phyloP scores from a whole-genome alignment of 2,797 vertebrate species.

The Gymnopithys bicolor region DNA sequence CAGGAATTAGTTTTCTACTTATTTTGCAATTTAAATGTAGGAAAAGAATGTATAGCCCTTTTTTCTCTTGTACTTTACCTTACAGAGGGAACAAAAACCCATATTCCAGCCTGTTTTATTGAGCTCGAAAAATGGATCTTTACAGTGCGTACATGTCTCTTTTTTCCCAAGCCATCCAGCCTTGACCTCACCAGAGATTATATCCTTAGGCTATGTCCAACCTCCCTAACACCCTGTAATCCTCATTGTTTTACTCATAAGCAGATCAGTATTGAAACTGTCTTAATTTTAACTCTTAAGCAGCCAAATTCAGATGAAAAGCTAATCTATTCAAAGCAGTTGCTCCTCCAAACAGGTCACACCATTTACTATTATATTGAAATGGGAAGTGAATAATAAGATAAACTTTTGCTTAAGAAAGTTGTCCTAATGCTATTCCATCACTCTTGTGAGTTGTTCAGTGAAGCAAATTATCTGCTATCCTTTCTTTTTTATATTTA shows the following conservation, averaged over 20 bases:
- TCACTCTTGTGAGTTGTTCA: neutral
- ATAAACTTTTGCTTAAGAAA: neutral
- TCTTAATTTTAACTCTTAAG: constrained; percentile 18
- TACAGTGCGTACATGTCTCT: neutral
- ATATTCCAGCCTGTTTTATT: neutral
- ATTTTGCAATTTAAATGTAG: neutral
- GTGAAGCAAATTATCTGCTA: neutral
- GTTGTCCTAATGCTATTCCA: neutral
- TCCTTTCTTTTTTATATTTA: neutral
- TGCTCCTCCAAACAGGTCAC: neutral
- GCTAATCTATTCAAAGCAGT: neutral
- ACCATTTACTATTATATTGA: neutral
- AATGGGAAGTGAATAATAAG: neutral
- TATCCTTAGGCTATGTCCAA: neutral
- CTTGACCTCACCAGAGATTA: constrained; percentile 43
- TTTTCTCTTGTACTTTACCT: neutral
- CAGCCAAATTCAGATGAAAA: neutral
- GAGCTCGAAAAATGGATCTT: constrained; percentile 20
- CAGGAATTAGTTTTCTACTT: neutral
- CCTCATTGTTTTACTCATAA: constrained; percentile 31
- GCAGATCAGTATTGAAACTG: neutral
- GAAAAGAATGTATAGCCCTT: neutral
- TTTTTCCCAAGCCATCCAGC: constrained; percentile 28
- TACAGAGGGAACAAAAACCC: neutral
- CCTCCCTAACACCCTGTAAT: constrained; percentile 16